phyloP scores from a whole-genome alignment of 1,140 invertebrate species.

The Araneus ventricosus region DNA sequence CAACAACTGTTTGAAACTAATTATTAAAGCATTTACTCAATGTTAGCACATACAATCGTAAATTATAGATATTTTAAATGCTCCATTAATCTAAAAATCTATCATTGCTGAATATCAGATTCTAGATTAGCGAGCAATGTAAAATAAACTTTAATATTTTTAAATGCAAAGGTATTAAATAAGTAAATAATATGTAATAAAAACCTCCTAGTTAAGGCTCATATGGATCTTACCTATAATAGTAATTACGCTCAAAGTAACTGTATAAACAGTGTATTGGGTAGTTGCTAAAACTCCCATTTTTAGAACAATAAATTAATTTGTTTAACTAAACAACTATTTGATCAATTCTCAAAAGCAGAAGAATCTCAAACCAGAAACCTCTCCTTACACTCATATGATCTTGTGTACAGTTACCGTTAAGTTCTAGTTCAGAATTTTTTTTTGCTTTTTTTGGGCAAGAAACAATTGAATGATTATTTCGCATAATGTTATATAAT shows the following conservation, averaged over 20 bases:
- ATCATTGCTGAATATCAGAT: no score
- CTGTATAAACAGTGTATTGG: slow-evolving; percentile 60
- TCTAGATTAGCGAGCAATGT: neutral
- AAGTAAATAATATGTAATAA: neutral
- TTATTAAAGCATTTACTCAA: no score
- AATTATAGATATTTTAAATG: no score
- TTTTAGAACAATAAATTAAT: neutral
- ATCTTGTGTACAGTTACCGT: neutral
- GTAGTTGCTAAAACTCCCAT: slow-evolving; percentile 58
- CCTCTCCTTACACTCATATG: neutral
- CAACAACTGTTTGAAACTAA: no score
- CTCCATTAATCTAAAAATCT: no score
- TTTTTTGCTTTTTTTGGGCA: no score
- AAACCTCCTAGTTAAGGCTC: neutral
- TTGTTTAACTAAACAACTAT: neutral
- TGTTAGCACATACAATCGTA: no score
- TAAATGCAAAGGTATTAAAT: neutral
- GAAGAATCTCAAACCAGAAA: neutral
- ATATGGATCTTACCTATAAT: slow-evolving; percentile 44
- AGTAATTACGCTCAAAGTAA: slow-evolving; percentile 41
- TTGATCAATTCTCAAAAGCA: neutral
- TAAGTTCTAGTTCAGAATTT: neutral
- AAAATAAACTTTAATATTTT: neutral
- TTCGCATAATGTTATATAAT: no score
- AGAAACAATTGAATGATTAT: no score